These are phyloP conservation scores for Lates japonicus DNA, from an alignment of 2,797 vertebrate species.

Conservation along the genomic window DNA sequence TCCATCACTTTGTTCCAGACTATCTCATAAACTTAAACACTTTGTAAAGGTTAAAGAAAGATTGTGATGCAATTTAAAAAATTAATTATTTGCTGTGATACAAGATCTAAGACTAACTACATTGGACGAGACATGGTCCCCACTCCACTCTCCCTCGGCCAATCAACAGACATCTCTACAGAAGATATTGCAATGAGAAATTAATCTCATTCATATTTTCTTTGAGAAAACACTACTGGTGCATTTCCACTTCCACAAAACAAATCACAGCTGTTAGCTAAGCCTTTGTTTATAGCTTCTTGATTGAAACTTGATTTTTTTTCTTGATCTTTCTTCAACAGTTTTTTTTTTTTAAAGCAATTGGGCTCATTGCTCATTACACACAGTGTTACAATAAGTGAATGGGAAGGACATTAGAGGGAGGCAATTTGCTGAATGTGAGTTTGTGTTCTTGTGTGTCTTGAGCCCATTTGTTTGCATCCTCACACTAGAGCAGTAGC, in stretches of 20 bases:
- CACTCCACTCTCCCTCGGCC: not conserved
- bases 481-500: not conserved
- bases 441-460: not conserved
- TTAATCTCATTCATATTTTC: constrained; percentile 23
- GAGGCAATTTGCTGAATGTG: constrained; percentile 23
- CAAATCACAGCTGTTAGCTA: constrained; percentile 8
- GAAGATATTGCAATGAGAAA: constrained; percentile 1
- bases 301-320: constrained; percentile 34
- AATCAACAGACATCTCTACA: not conserved
- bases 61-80: no score
- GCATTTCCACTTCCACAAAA: not conserved
- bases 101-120: not conserved
- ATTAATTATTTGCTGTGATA: not conserved
- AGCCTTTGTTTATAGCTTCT: constrained; percentile 27
- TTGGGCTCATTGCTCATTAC: constrained; percentile 28
- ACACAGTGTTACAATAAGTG: not conserved
- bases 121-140: no score
- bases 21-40: no score
- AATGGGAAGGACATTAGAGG: constrained; percentile 17
- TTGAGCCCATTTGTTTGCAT: not conserved
- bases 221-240: constrained; percentile 12
- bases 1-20: no score
- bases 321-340: constrained; percentile 18
- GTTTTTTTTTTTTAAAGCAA: not conserved
- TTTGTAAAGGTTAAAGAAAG: no score